Evolutionary conservation across 1,140 invertebrate genomes (phyloP).

Genomic region (Dendroctonus ponderosae): DNA sequence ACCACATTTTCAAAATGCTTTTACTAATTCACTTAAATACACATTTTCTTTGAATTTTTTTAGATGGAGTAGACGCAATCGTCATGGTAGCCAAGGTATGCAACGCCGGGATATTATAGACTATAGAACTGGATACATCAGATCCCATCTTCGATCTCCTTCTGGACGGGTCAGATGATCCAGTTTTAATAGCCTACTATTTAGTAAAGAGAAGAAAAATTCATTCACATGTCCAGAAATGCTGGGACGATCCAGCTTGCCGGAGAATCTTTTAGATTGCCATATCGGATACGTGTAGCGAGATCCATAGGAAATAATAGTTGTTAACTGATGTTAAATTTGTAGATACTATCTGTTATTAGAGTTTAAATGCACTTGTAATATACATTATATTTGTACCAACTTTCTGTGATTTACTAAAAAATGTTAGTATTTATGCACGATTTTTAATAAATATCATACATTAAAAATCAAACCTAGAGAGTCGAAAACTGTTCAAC

Average conservation of each 20-base stretch:
- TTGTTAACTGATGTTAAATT: too few species aligned
- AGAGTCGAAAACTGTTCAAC: too few species aligned
- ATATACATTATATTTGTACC: too few species aligned
- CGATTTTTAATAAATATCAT: too few species aligned
- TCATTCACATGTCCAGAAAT: constrained; percentile 20
- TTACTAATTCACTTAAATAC: neutral
- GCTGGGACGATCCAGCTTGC: constrained; percentile 22
- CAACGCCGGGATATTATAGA: constrained; percentile 67
- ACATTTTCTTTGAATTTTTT: constrained; percentile 4
- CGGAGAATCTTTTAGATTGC: constrained; percentile 23
- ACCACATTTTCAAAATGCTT: neutral
- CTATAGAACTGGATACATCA: constrained; percentile 86
- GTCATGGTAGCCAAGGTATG: constrained; percentile 61
- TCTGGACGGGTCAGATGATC: constrained; percentile 82
- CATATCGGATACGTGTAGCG: constrained; percentile 21
- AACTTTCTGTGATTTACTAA: too few species aligned
- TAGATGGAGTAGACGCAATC: constrained; percentile 67
- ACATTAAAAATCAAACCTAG: too few species aligned
- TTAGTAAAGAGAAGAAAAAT: constrained; percentile 16
- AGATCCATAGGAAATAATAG: too few species aligned
- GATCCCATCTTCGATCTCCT: constrained; percentile 83
- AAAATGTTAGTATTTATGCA: too few species aligned
- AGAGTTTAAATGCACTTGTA: too few species aligned
- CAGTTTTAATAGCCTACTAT: constrained; percentile 33
- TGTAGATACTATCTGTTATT: too few species aligned